A percentile compares a stretch with the other conserved stretches of the same genome.
These are phyloP conservation scores for Phyllotreta cruciferae DNA, from an alignment of 2,888 invertebrate species.

Conservation along the genomic window DNA sequence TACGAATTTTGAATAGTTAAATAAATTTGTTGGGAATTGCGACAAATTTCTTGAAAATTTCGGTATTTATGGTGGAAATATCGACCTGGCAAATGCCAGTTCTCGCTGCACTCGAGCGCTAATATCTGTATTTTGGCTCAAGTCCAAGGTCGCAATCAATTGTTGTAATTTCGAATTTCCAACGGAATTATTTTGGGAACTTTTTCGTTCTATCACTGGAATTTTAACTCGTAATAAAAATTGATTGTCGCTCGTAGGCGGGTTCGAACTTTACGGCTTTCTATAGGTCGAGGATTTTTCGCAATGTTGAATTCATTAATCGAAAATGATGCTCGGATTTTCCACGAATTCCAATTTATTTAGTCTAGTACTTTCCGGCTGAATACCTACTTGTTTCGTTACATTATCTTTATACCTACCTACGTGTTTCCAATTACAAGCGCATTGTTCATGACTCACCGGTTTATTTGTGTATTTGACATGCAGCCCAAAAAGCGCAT, in stretches of 20 bases:
- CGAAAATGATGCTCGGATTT: too few relatives aligned
- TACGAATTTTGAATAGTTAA: too few relatives aligned
- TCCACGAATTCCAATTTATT: too few relatives aligned
- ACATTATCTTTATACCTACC: too few relatives aligned
- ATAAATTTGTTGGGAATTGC: too few relatives aligned
- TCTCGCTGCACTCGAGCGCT: constrained; percentile 2
- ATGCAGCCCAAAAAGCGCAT: not conserved
- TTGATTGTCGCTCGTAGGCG: constrained; percentile 16
- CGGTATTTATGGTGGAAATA: not conserved
- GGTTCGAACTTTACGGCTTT: constrained; percentile 11
- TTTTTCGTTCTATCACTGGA: constrained; percentile 24
- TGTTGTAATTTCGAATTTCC: constrained; percentile 7
- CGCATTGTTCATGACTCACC: too few relatives aligned
- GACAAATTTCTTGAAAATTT: too few relatives aligned
- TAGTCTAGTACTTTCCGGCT: too few relatives aligned
- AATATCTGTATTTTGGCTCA: constrained; percentile 17
- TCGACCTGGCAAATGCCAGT: not conserved
- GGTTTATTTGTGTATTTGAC: too few relatives aligned
- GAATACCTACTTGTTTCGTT: too few relatives aligned
- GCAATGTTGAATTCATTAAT: too few relatives aligned
- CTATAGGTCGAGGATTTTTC: constrained; percentile 17
- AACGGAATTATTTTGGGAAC: constrained; percentile 8
- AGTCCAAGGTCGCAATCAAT: constrained; percentile 20
- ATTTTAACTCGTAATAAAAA: constrained; percentile 22
- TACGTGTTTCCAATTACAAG: too few relatives aligned